These are phyloP conservation scores for Burhinus bistriatus DNA, from an alignment of 2,113 vertebrate genomes.

Conservation along the genomic window DNA sequence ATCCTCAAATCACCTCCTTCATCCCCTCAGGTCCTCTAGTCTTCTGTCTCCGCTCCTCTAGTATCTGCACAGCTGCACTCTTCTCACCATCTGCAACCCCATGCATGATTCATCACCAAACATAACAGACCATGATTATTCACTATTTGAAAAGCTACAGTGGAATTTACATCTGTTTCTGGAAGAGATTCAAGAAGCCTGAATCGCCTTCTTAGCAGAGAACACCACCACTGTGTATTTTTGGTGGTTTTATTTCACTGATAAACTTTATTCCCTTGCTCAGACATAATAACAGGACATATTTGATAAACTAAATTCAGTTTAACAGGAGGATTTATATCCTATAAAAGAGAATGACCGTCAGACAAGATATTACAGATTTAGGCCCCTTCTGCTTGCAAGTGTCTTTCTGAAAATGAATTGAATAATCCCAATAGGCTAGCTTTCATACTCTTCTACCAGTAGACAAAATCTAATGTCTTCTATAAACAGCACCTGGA, in stretches of 20 bases:
- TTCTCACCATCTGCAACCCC: constrained; percentile 53
- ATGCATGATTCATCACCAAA: constrained; percentile 36
- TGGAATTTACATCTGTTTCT: constrained; percentile 61
- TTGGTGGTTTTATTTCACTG: background rate
- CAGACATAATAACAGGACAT: background rate
- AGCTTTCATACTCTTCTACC: background rate
- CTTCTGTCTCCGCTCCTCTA: background rate
- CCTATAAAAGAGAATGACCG: background rate
- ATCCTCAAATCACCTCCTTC: background rate
- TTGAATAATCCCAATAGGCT: background rate
- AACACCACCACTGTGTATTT: constrained; percentile 35
- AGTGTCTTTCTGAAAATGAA: background rate
- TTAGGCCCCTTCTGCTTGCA: background rate
- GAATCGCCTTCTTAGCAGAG: constrained; percentile 35
- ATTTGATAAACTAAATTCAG: background rate
- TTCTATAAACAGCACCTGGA: background rate
- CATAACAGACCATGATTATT: constrained; percentile 64
- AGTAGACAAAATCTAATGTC: background rate
- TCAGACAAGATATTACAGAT: background rate
- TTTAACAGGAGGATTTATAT: background rate
- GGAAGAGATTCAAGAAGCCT: constrained; percentile 50
- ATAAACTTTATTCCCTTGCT: constrained; percentile 10
- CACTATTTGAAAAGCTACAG: constrained; percentile 58
- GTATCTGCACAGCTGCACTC: constrained; percentile 55
- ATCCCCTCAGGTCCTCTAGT: background rate